Evolutionary conservation across 2,113 vertebrate genomes (phyloP).

Genomic region (Hemicordylus capensis): DNA sequence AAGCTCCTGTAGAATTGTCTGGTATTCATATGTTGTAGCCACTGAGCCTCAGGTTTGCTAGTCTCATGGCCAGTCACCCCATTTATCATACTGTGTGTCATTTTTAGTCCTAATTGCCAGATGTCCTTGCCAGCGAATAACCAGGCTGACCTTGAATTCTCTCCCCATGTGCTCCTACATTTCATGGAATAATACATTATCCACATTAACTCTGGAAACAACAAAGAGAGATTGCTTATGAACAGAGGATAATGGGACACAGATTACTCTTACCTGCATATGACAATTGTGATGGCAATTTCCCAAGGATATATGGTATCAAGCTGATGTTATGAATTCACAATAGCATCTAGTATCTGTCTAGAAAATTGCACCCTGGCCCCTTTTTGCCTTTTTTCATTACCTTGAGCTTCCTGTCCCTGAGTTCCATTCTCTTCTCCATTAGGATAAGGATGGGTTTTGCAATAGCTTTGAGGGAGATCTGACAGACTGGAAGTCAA

Average conservation of each 20-base stretch:
- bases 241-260: background rate
- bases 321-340: background rate
- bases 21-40: no score
- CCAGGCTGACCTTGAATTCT: no score
- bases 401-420: constrained; percentile 6
- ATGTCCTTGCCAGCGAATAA: no score
- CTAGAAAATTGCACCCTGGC: background rate
- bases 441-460: background rate
- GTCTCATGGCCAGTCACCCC: no score
- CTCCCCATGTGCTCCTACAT: no score
- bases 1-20: no score
- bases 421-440: background rate
- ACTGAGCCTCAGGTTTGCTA: no score
- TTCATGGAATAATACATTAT: background rate
- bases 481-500: background rate
- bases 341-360: background rate
- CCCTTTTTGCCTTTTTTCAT: background rate
- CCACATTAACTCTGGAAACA: background rate
- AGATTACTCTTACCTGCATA: background rate
- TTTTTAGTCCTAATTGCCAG: no score
- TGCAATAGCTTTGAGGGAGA: background rate
- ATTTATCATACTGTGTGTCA: no score
- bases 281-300: background rate
- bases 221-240: background rate
- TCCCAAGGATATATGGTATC: background rate